Conservation (phyloP, 2,888 invertebrate genomes). For the Trichopoda pennipes region DNA sequence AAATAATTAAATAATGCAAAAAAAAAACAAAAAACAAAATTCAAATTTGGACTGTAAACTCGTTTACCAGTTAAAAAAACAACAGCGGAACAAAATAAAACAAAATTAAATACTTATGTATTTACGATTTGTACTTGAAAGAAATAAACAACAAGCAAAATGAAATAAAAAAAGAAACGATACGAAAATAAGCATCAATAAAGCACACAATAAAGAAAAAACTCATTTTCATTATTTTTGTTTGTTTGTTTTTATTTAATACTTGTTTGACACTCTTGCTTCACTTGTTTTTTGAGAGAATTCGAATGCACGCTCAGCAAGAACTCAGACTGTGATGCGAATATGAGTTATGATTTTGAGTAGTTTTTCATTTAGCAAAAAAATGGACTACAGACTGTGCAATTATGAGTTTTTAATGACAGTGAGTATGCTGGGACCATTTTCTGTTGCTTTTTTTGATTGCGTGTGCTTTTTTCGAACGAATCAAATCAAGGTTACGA, state of each 20-base stretch:
- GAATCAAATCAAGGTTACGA: constrained; percentile 66
- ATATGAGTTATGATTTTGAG: constrained; percentile 68
- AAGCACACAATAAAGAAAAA: constrained; percentile 3
- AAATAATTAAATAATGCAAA: constrained; percentile 18
- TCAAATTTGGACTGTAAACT: constrained; percentile 80
- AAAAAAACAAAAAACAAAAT: constrained; percentile 63
- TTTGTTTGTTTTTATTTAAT: constrained; percentile 16
- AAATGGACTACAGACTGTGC: constrained; percentile 60
- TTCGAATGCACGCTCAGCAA: constrained; percentile 86
- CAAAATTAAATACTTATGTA: neutral
- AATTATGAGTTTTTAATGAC: constrained; percentile 52
- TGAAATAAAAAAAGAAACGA: constrained; percentile 3
- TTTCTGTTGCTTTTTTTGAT: constrained; percentile 25
- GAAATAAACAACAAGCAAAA: neutral
- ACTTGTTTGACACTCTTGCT: constrained; percentile 25
- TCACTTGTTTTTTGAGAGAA: constrained; percentile 67
- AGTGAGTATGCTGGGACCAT: constrained; percentile 49
- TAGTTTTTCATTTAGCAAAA: constrained; percentile 72
- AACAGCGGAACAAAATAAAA: constrained; percentile 24
- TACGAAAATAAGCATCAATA: constrained; percentile 20
- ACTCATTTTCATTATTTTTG: constrained; percentile 20
- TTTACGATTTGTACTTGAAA: too few relatives aligned
- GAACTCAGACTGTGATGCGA: constrained; percentile 98
- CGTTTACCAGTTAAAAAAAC: constrained; percentile 68
- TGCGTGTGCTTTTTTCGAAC: constrained; percentile 4